A percentile compares a stretch with the other conserved stretches of the same genome.
phyloP scores from a whole-genome alignment of 2,888 invertebrate genomes.

The Alitta virens region DNA sequence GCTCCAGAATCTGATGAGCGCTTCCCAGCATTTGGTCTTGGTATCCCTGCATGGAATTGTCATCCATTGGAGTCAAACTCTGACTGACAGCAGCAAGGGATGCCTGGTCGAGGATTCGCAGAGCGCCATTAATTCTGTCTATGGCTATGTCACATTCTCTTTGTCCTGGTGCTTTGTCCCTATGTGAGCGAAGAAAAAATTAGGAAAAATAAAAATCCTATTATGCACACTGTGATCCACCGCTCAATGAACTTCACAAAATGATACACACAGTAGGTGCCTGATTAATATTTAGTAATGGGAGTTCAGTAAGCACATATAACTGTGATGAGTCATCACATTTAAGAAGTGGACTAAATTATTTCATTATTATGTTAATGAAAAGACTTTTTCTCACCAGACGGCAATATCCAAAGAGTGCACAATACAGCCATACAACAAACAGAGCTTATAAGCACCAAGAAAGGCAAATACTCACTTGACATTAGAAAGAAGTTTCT shows the following conservation, averaged over 20 bases:
- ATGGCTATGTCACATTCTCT: conserved; percentile 85
- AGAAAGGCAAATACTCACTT: neutral
- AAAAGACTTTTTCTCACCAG: too few species aligned
- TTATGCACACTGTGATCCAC: neutral
- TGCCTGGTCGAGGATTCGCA: conserved; percentile 81
- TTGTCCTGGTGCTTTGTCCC: conserved; percentile 94
- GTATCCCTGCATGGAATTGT: conserved; percentile 68
- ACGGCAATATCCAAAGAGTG: too few species aligned
- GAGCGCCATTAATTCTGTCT: conserved; percentile 72
- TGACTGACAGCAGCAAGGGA: conserved; percentile 85
- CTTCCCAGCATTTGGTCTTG: conserved; percentile 61
- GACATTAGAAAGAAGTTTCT: conserved; percentile 65
- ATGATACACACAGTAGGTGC: too few species aligned
- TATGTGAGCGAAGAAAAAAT: conserved; percentile 47
- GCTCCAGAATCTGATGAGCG: conserved; percentile 80
- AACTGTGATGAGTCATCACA: neutral
- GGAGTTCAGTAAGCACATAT: too few species aligned
- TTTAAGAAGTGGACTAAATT: neutral
- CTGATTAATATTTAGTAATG: too few species aligned
- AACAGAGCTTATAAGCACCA: too few species aligned
- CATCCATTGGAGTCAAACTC: conserved; percentile 68
- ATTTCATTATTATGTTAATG: neutral
- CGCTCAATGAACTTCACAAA: too few species aligned
- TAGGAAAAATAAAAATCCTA: too few species aligned
- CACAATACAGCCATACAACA: too few species aligned